Evolutionary conservation across 1,140 invertebrate genomes (phyloP), one percentile per base, ranked within the genome.

Genomic region (Teleogryllus occipitalis): DNA sequence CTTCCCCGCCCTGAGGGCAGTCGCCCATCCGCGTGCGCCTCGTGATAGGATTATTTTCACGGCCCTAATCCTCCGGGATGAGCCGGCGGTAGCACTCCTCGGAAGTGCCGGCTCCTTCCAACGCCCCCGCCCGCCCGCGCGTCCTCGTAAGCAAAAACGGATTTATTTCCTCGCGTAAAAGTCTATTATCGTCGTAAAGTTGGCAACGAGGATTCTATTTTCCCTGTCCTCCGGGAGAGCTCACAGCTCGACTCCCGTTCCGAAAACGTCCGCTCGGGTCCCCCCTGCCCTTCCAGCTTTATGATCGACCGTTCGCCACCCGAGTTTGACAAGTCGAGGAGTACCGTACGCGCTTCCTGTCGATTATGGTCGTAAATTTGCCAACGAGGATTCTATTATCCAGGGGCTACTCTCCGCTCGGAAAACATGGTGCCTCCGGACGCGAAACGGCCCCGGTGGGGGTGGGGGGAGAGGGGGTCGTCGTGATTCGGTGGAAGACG

Each of bases 101-200:
- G 10, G 2, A 10, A 65, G 10, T 65, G 54, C 54, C 54, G 18
- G 10, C 54, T 18, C 10, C 18, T 65, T 18, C 54, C 18, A 65
- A 65, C 54, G 18, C 27, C 27, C 27, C 27, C 27, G 27, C 27
- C 27, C 27, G 27, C 27, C 10, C 10, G 54, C 18, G 54, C 10
- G 10, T 65, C 54, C 18, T 65, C 54, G 54, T 65, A 65, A 65
- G 54, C 54, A 65, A 65, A 65, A 65, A 65, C 54, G 54, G 54
- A 65, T 65, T 65, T 65, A 65, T 65, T 65, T 65, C 54, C 54
- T 65, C 54, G 54, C 54, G 54, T 65, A 65, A 65, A 65, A 65
- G 54, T 65, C 54, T 65, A 65, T 65, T 65, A 65, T 65, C 54
- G 54, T 65, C 54, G 54, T 65, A 65, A 65, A 65, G 54, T 65